Base-by-base conservation (phyloP, 2,888 invertebrate genomes). In the Melanophora roralis region DNA sequence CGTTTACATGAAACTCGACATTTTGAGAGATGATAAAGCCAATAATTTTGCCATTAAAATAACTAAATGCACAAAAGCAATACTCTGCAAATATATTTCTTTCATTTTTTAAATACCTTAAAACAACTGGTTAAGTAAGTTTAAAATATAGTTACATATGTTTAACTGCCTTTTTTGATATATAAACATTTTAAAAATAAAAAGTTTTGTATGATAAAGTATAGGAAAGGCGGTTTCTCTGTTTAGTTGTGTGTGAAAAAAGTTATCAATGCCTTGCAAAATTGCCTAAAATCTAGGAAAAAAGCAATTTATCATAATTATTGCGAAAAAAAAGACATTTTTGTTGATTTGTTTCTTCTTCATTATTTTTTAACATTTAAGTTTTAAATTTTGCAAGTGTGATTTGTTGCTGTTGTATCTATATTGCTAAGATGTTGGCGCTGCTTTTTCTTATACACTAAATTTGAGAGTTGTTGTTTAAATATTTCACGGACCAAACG, bases 51-150 rank as follows among this genome's bases (percentile, higher is more conserved):
- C 51, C 19, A 53, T 5, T 21, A 1, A 47, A 59, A 68, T 59
- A 62, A 72, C 72, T 75, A 75, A 80, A 80, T 76, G 76, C 79
- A 62, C 72, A 76, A 64, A 75, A 71, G 57, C 73, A 49, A 62
- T 47, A 45, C 73, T 62, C 60, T 53, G 57, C 21, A 75, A 72
- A 68, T 79, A 75, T 75, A 74, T 74, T 65, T 79, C 1, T 6
- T 27, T 5, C 3, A 34, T 67, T 78, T 38, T 57, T 49, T 57
- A 80, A 43, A 12, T 55, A 55, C 71, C 60, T 71, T 57, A 74
- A 65, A 49, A 75, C 45, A 71, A 68, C 53, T 71, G 67, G 51
- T 19, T 23, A 36, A 38, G 71, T 79, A 75, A 76, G 43, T 67
- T 76, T 65, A 72, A 72, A 76, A 80, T 62, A 72, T 72, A 64